Base-by-base conservation (phyloP, 2,797 vertebrate genomes). In the Sylvia borin region DNA sequence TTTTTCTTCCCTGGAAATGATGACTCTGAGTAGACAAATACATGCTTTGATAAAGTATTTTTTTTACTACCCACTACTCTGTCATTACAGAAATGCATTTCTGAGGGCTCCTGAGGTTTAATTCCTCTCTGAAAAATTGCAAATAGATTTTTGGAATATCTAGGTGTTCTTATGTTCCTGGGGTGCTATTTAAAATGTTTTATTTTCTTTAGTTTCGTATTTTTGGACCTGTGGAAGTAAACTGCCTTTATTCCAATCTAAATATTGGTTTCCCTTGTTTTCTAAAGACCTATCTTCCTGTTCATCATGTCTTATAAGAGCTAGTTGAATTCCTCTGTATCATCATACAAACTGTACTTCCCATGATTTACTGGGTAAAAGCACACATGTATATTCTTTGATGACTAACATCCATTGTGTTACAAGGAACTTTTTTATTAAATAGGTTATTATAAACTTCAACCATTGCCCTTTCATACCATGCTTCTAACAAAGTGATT, bases 351-450 rank as follows among this genome's bases (percentile, higher is more conserved):
- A 54, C 45, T 71, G 34, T 58, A 62, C 13, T 88, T 43, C 22
- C 0, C 0, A 10, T 82, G 50, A 90, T 67, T 76, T 90, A 51
- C 42, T 25, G 10, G 47, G 31, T 83, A 81, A 84, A 92, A 92
- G 34, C 48, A 76, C n/a, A 65, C 47, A 67, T 74, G 45, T 55
- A 67, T 90, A 62, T 47, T 88, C 50, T 82, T 76, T 13, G 27
- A 47, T 20, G 2, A 93, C 34, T 75, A 65, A 31, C 19, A 60
- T 58, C 43, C 31, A 47, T 74, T 7, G 7, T 7, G 20, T 91
- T 89, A 18, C 40, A 68, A 71, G 65, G 53, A 82, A 43, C 65
- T 80, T 85, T 82, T 96, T 83, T 67, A 43, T 95, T 91, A 80
- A 88, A 20, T 54, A 85, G 43, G 75, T 85, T 43, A 88, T 84